Conservation (phyloP, 2,797 vertebrate genomes). For the Urophycis tenuis region DNA sequence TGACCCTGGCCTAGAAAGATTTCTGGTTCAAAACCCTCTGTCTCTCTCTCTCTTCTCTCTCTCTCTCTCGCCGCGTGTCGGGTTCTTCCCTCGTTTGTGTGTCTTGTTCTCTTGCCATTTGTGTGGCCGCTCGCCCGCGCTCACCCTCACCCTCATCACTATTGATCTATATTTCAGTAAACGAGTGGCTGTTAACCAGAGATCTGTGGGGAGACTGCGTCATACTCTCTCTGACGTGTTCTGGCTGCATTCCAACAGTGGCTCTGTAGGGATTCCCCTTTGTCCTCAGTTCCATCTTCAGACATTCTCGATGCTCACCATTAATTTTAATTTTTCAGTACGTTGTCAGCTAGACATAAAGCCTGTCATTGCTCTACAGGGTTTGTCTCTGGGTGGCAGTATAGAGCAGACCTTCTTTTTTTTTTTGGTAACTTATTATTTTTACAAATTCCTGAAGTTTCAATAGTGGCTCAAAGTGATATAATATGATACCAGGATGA, state of each 20-base stretch:
- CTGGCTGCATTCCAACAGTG: neutral
- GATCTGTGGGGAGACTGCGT: neutral
- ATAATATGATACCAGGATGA: neutral
- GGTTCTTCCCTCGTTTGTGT: neutral
- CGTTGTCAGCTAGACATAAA: neutral
- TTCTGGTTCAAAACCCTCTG: slow-evolving; percentile 38
- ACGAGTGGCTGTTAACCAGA: neutral
- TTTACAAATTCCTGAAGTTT: neutral
- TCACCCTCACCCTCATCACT: neutral
- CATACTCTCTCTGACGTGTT: neutral
- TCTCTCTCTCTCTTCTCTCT: neutral
- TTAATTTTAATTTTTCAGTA: neutral
- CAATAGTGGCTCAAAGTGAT: neutral
- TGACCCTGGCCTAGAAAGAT: slow-evolving; percentile 63
- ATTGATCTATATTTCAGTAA: neutral
- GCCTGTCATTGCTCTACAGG: slow-evolving; percentile 11
- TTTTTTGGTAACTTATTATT: neutral
- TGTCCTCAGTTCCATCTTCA: neutral
- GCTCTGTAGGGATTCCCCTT: neutral
- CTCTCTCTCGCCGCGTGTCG: neutral
- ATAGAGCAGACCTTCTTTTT: slow-evolving; percentile 4
- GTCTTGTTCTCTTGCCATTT: neutral
- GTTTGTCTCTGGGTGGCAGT: slow-evolving; percentile 1
- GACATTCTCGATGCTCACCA: neutral
- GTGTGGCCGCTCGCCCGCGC: neutral